phyloP scores from a whole-genome alignment of 1,140 invertebrate species.

The Anagrus nilaparvatae region DNA sequence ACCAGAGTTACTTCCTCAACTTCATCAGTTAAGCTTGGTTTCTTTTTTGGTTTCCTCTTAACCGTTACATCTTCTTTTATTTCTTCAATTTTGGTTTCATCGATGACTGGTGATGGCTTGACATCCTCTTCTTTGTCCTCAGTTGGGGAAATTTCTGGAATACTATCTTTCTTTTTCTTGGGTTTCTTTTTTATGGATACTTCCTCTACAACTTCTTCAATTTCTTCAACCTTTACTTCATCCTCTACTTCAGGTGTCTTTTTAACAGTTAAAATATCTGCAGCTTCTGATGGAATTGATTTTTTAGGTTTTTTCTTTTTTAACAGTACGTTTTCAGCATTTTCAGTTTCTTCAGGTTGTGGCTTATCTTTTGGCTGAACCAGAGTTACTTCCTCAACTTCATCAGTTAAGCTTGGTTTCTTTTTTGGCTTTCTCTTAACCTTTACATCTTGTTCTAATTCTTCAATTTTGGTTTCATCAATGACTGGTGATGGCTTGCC shows the following conservation, averaged over 20 bases:
- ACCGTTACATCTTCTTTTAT: conserved; percentile 27
- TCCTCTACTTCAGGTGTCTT: no score
- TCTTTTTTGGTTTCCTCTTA: conserved; percentile 25
- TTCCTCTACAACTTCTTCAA: conserved; percentile 20
- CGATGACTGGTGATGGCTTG: no score
- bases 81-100: conserved; percentile 16
- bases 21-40: conserved; percentile 14
- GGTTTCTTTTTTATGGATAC: conserved; percentile 28
- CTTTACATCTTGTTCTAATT: conserved; percentile 28
- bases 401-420: conserved; percentile 29
- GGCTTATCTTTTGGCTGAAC: conserved; percentile 24
- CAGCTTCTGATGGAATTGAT: no score
- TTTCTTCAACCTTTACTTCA: conserved; percentile 15
- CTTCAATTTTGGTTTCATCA: no score
- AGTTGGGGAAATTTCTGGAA: no score
- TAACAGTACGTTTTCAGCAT: no score
- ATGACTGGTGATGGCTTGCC: no score
- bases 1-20: conserved; percentile 10
- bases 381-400: conserved; percentile 26
- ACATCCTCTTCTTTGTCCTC: no score
- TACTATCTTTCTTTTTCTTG: no score
- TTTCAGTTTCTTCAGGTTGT: no score
- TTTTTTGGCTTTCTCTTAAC: conserved; percentile 39
- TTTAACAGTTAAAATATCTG: no score
- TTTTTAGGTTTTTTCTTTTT: no score